These are phyloP conservation scores for Petroica traversi DNA, from an alignment of 2,113 vertebrate genomes.

Conservation along the genomic window DNA sequence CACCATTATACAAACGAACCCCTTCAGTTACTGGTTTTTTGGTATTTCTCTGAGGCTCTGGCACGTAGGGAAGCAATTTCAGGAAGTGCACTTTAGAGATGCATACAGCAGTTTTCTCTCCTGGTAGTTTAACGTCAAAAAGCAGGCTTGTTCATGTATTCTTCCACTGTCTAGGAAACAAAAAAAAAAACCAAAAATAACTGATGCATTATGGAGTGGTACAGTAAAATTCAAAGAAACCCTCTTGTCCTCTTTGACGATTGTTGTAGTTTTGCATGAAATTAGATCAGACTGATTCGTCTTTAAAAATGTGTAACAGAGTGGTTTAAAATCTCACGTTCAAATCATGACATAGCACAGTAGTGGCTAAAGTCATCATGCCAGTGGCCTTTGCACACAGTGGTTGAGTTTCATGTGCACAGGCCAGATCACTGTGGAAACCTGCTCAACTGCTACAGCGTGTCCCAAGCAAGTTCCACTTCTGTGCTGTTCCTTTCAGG, in stretches of 20 bases:
- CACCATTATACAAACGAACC: conserved; percentile 58
- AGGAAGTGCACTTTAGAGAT: neutral
- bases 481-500: neutral
- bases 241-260: neutral
- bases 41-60: conserved; percentile 39
- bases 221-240: neutral
- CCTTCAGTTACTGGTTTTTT: conserved; percentile 36
- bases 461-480: neutral
- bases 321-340: neutral
- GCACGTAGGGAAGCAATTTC: conserved; percentile 3
- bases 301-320: neutral
- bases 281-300: neutral
- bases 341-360: neutral
- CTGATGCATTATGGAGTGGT: neutral
- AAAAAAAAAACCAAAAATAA: neutral
- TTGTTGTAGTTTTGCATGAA: neutral
- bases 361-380: neutral
- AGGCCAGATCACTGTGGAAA: neutral
- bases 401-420: neutral
- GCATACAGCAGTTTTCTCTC: neutral
- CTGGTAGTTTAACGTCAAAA: conserved; percentile 71
- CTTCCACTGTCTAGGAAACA: conserved; percentile 86
- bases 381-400: neutral
- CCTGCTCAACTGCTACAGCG: accelerated
- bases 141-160: conserved; percentile 91